These are phyloP conservation scores for Nebria brevicollis DNA, from an alignment of 2,888 invertebrate species.

Conservation along the genomic window DNA sequence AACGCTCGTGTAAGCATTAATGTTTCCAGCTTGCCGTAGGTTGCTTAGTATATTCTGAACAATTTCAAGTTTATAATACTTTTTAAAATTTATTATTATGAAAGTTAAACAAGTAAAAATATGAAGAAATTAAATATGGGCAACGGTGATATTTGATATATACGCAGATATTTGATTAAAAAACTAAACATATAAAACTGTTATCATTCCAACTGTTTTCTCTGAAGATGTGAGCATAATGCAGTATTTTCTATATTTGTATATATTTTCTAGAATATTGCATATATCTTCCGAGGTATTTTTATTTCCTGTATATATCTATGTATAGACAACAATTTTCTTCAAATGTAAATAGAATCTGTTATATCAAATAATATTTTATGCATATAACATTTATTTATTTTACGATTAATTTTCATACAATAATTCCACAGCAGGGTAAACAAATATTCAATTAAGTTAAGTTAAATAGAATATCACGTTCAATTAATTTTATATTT, in stretches of 20 bases:
- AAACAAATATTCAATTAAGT: neutral
- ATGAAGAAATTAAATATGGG: neutral
- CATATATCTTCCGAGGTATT: neutral
- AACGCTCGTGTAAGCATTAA: too few relatives aligned
- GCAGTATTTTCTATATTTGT: neutral
- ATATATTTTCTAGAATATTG: neutral
- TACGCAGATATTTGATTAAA: neutral
- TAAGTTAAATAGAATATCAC: neutral
- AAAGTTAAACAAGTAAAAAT: neutral
- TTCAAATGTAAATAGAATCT: too few relatives aligned
- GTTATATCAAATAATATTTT: neutral
- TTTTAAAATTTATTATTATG: too few relatives aligned
- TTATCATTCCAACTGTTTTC: neutral
- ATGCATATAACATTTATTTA: neutral
- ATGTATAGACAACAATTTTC: too few relatives aligned
- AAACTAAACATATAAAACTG: neutral
- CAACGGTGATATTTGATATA: neutral
- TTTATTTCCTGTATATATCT: too few relatives aligned
- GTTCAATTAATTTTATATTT: too few relatives aligned
- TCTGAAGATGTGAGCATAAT: neutral
- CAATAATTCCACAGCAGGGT: neutral
- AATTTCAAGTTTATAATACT: too few relatives aligned
- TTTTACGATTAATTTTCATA: neutral
- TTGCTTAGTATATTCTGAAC: too few relatives aligned
- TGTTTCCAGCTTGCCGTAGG: too few relatives aligned